These are phyloP conservation scores for Lasiommata megera DNA, from an alignment of 2,888 invertebrate genomes.

Conservation along the genomic window DNA sequence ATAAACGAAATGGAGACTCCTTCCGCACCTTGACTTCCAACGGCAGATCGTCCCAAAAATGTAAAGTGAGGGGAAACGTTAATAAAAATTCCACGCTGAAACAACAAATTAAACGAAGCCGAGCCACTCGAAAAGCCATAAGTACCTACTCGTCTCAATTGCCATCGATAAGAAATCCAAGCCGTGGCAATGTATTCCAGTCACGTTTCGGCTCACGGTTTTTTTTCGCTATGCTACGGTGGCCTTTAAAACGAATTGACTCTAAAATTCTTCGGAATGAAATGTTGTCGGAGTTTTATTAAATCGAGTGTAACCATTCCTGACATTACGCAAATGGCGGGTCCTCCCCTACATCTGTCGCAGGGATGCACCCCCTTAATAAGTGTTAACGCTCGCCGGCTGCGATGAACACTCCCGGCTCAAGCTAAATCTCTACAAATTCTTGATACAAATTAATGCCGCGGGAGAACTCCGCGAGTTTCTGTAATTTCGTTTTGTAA, in stretches of 20 bases:
- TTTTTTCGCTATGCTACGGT: conserved; percentile 75
- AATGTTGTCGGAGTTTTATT: conserved; percentile 80
- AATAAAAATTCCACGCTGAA: conserved; percentile 80
- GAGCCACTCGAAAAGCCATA: conserved; percentile 81
- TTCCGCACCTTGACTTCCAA: conserved; percentile 17
- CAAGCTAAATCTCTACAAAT: conserved; percentile 80
- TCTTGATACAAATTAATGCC: conserved; percentile 81
- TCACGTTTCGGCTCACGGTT: conserved; percentile 79
- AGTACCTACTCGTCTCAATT: conserved; percentile 79
- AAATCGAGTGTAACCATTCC: conserved; percentile 82
- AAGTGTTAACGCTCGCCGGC: conserved; percentile 80
- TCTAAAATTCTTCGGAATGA: conserved; percentile 80
- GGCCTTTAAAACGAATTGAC: conserved; percentile 80
- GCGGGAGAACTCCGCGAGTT: conserved; percentile 61
- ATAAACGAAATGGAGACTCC: conserved; percentile 4
- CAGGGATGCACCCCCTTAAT: conserved; percentile 81
- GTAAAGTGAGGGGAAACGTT: conserved; percentile 76
- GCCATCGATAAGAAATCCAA: conserved; percentile 81
- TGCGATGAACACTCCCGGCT: conserved; percentile 75
- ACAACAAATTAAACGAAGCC: conserved; percentile 81
- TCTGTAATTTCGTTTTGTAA: conserved; percentile 74
- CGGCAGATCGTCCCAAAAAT: conserved; percentile 48
- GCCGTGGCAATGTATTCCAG: conserved; percentile 76
- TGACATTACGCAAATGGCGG: conserved; percentile 80
- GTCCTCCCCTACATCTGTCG: conserved; percentile 81